Base-by-base conservation (phyloP, 2,888 invertebrate genomes). In the Polydrusus tereticollis region DNA sequence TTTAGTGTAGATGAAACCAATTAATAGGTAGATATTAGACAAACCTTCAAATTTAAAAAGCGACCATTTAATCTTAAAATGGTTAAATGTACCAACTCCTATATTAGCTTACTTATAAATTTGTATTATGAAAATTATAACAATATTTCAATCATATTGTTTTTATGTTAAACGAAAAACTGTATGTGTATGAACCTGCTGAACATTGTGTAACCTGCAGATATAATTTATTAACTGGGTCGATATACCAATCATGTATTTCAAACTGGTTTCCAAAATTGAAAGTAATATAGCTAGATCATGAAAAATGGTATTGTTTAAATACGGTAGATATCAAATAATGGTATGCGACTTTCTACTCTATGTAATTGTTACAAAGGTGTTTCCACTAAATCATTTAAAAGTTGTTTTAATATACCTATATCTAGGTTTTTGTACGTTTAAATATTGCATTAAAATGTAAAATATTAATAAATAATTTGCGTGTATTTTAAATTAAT, bases 221-320 rank as follows among this genome's bases (percentile, higher is more conserved):
- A n/a, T 74, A 63, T 76, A 71, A 72, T 75, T 75, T 75, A 77
- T 77, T 78, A 78, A 74, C 77, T 77, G 66, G 77, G 78, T 77
- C 77, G 76, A 77, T 75, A 77, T 73, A 74, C 78, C 62, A 62
- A 47, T 67, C 58, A 16, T 41, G 75, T 73, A 63, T 72, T 69
- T 75, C 64, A 73, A 75, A 77, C 77, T 75, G 74, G 77, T 77
- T 77, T 77, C 77, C 76, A 76, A 77, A 78, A 78, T 75, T 74
- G 78, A 78, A 78, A 78, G 78, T 78, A 75, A 67, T 50, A 33
- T 59, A 50, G 66, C 33, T 29, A 62, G 33, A 62, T 62, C 59
- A 26, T 59, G 29, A 59, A 59, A 59, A 43, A 43, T 41, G 59
- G 41, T 59, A 43, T 59, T 59, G 59, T 41, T 43, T 59, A 59